Evolutionary conservation across 2,113 vertebrate species (phyloP).

Genomic region (Pungitius pungitius): DNA sequence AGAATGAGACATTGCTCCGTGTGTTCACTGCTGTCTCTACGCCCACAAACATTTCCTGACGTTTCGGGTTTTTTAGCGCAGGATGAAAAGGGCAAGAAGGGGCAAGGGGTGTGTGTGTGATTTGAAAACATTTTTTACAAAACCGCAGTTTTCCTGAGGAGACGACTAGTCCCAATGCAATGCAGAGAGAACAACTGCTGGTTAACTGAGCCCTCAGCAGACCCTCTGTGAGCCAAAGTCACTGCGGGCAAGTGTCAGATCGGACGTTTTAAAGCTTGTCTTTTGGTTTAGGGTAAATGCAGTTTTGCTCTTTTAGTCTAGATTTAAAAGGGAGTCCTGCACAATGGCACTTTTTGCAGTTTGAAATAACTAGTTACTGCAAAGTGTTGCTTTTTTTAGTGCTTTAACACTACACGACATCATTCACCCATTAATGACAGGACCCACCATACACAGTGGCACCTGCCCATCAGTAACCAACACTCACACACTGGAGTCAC

Average conservation of each 20-base stretch:
- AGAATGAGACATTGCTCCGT: not conserved
- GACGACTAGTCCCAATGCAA: conserved; percentile 36
- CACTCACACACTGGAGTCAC: too few species aligned
- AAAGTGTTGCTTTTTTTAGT: too few species aligned
- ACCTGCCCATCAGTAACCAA: too few species aligned
- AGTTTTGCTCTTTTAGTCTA: not conserved
- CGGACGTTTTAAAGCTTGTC: conserved; percentile 16
- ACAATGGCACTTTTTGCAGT: not conserved
- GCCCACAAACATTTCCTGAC: conserved; percentile 9
- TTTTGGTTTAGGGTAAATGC: conserved; percentile 21
- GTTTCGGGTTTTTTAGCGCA: conserved; percentile 29
- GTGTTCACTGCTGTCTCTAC: conserved; percentile 15
- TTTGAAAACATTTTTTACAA: conserved; percentile 39
- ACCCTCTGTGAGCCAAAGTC: conserved; percentile 15
- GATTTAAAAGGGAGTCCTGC: conserved; percentile 1
- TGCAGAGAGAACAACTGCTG: conserved; percentile 38
- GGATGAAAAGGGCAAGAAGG: conserved; percentile 21
- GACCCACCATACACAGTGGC: too few species aligned
- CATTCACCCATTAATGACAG: too few species aligned
- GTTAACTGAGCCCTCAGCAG: conserved; percentile 44
- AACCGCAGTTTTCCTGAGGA: conserved; percentile 42
- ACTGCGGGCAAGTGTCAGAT: not conserved
- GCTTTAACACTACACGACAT: too few species aligned
- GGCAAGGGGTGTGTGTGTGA: conserved; percentile 6
- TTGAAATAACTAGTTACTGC: not conserved